These are phyloP conservation scores for Erithacus rubecula DNA, from an alignment of 2,797 vertebrate species.

Conservation along the genomic window DNA sequence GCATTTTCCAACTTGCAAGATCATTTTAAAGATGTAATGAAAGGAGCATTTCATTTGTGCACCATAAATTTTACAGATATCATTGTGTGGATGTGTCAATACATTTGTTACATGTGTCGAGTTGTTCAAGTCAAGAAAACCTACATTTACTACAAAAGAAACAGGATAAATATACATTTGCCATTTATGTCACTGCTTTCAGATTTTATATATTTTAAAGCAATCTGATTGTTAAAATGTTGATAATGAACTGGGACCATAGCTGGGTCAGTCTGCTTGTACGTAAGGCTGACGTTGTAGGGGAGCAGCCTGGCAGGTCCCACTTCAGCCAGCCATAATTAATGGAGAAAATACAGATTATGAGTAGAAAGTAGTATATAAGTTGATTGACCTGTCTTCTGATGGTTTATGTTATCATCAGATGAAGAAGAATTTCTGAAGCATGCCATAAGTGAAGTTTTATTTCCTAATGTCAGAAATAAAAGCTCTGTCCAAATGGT, in stretches of 20 bases:
- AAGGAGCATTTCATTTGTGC: neutral
- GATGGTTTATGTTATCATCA: neutral
- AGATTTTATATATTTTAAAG: neutral
- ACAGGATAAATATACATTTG: neutral
- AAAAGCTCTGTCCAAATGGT: neutral
- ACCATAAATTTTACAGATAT: neutral
- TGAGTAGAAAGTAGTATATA: neutral
- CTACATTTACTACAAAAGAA: neutral
- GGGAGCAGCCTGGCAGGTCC: neutral
- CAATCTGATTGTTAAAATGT: neutral
- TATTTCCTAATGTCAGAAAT: constrained; percentile 26
- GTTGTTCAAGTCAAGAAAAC: neutral
- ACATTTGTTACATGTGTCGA: neutral
- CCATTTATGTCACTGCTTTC: neutral
- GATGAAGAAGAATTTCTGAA: constrained; percentile 15
- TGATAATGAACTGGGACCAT: neutral
- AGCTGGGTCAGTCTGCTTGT: neutral
- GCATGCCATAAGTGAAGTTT: neutral
- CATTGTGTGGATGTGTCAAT: neutral
- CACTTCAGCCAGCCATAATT: fast-evolving
- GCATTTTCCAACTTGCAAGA: neutral
- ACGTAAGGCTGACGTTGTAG: fast-evolving
- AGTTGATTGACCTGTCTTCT: neutral
- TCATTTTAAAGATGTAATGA: neutral
- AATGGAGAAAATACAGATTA: neutral